phyloP scores from a whole-genome alignment of 2,888 invertebrate genomes.

The Zaprionus bogoriensis region DNA sequence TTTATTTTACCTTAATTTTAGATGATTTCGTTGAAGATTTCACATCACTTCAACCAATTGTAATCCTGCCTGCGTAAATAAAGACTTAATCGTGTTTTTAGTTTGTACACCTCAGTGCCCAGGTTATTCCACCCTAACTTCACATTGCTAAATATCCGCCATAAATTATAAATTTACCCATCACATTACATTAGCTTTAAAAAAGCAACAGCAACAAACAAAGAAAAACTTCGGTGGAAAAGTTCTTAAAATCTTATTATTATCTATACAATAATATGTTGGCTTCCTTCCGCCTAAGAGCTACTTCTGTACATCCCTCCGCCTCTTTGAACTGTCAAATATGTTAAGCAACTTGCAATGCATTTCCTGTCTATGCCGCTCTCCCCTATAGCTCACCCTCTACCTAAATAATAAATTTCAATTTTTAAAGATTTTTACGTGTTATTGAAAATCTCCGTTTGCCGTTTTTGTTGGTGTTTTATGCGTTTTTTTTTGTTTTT shows the following conservation, averaged over 20 bases:
- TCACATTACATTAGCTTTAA: slow-evolving; percentile 37
- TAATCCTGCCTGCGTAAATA: too few species aligned
- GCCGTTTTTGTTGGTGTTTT: slow-evolving; percentile 3
- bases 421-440: slow-evolving; percentile 71
- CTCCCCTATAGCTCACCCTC: slow-evolving; percentile 4
- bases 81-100: slow-evolving; percentile 5
- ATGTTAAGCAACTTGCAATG: slow-evolving; percentile 50
- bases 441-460: slow-evolving; percentile 68
- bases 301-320: background rate
- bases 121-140: too few species aligned
- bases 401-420: slow-evolving; percentile 73
- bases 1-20: too few species aligned
- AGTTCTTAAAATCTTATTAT: slow-evolving; percentile 68
- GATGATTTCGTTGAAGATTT: too few species aligned
- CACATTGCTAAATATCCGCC: slow-evolving; percentile 29
- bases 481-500: slow-evolving; percentile 10
- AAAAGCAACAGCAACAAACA: too few species aligned
- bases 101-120: background rate
- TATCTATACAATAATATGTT: slow-evolving; percentile 50
- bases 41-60: too few species aligned
- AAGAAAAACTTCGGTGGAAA: slow-evolving; percentile 35
- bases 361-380: slow-evolving; percentile 50
- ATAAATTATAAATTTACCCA: slow-evolving; percentile 68
- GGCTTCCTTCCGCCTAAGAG: slow-evolving; percentile 39
- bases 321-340: slow-evolving; percentile 40